Evolutionary conservation across 2,113 vertebrate genomes (phyloP).

Genomic region (Erinaceus europaeus): DNA sequence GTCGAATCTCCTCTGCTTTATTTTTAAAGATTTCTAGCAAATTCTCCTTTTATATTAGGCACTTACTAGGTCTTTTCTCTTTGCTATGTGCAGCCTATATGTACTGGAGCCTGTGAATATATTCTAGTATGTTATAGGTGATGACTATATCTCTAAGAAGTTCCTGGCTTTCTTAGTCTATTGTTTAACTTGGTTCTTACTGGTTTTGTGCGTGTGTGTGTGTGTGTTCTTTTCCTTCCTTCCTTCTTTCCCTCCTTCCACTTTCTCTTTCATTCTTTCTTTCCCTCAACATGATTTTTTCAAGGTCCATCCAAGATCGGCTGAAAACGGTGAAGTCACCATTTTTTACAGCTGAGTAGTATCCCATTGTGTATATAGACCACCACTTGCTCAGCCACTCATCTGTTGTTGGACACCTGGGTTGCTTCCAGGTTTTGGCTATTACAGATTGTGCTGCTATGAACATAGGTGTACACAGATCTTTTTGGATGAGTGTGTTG

Average conservation of each 20-base stretch:
- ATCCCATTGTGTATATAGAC: no score
- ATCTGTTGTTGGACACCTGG: no score
- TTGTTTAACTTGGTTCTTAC: conserved; percentile 5
- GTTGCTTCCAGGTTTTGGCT: no score
- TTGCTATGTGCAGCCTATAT: background rate
- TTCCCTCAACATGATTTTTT: no score
- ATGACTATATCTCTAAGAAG: conserved; percentile 9
- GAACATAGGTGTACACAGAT: no score
- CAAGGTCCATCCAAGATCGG: no score
- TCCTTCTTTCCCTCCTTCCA: background rate
- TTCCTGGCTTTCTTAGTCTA: conserved; percentile 18
- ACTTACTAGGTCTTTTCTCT: background rate
- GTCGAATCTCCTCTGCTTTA: background rate
- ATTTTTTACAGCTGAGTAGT: no score
- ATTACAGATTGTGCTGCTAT: no score
- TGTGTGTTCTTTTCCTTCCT: background rate
- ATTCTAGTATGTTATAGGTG: background rate
- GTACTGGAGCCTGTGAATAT: background rate
- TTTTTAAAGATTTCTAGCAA: background rate
- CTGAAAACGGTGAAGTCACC: no score
- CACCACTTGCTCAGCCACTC: no score
- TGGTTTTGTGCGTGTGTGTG: background rate
- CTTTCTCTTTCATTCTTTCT: no score
- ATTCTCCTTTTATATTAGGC: background rate
- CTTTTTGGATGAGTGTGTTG: no score